Evolutionary conservation across 2,888 invertebrate genomes (phyloP).

Genomic region (Meghimatium bilineatum): DNA sequence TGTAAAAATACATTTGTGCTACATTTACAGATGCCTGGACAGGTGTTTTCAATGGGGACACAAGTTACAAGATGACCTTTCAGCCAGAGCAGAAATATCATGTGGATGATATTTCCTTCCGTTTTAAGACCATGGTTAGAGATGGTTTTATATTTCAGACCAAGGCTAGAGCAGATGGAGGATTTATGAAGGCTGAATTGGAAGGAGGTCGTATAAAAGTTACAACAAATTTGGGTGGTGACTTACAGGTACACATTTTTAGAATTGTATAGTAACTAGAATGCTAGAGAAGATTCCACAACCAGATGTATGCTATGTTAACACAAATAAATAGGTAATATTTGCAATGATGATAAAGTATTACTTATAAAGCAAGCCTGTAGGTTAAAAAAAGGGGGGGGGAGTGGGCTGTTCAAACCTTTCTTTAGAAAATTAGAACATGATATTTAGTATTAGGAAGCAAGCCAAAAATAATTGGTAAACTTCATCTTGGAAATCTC

Average conservation of each 20-base stretch:
- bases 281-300: too few relatives aligned
- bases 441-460: too few relatives aligned
- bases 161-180: conserved; percentile 57
- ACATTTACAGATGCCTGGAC: conserved; percentile 68
- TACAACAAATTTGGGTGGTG: conserved; percentile 65
- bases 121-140: conserved; percentile 70
- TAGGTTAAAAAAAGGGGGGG: too few relatives aligned
- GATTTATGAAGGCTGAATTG: conserved; percentile 67
- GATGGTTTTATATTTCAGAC: conserved; percentile 73
- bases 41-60: conserved; percentile 68
- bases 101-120: conserved; percentile 74
- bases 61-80: conserved; percentile 38
- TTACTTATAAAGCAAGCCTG: too few relatives aligned
- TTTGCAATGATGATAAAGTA: too few relatives aligned
- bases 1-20: too few relatives aligned
- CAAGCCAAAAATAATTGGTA: too few relatives aligned
- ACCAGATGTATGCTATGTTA: too few relatives aligned
- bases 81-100: conserved; percentile 60
- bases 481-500: too few relatives aligned
- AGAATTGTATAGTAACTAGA: background rate
- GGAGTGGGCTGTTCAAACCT: too few relatives aligned
- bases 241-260: conserved; percentile 54
- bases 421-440: too few relatives aligned
- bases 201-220: conserved; percentile 68
- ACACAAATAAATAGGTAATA: too few relatives aligned